Evolutionary conservation across 2,113 vertebrate genomes (phyloP), one percentile per base, ranked within the genome.

Genomic region (Bubalus kerabau): DNA sequence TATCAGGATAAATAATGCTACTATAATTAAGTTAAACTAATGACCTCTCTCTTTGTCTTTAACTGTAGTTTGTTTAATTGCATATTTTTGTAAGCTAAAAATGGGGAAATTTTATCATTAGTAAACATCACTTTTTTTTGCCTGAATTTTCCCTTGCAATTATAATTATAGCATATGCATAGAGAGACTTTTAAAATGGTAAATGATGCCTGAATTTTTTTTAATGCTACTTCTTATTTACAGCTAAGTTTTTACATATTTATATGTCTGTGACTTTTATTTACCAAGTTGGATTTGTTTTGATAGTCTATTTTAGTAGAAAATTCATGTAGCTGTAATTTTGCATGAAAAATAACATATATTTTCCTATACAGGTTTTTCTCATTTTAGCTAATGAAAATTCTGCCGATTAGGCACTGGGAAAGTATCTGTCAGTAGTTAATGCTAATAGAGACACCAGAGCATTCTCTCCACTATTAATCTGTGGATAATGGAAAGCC

Each of bases 381-480:
- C 91, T 97, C 92, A 60, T 91, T 94, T 95, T 96, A 95, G 76
- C 78, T 98, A 96, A 98, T 96, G 93, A 98, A 97, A 98, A 97
- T 96, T 87, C 95, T 6, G 5, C 96, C 87, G 15, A 96, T 95
- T 95, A 90, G 76, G 95, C 16, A 0, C 92, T 95, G 28, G 86
- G 94, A 98, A 98, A 98, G 82, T 95, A 92, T 98, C 95, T 98
- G 86, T 98, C 89, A 13, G 46, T 96, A 96, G 98, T 97, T 98
- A 98, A 98, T 98, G 96, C 97, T 98, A 98, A 97, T 96, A 23
- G 98, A 98, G 98, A 98, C 98, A 98, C 96, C 46, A 88, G 98
- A 98, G 95, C 92, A 76, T 98, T 98, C 97, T 98, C 92, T 94
- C 95, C 56, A 93, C 98, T 98, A 98, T 99, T 99, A 99, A 99